Evolutionary conservation across 35 echinoderm and acorn worm species (phyloP).

Genomic region (Acanthaster planci): DNA sequence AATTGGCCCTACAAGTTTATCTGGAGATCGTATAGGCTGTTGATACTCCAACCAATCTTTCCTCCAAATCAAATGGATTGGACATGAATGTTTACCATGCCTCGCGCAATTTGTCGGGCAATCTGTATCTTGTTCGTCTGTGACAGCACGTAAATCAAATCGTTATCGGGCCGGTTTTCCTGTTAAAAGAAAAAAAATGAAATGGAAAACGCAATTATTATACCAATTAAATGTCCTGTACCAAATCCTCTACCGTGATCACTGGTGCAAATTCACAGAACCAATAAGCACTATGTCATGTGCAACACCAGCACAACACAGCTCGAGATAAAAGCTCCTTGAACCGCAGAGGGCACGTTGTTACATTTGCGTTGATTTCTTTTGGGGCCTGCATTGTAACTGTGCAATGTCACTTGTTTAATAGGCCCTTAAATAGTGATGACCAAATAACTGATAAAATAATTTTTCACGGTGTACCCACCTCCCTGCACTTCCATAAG

Average conservation of each 20-base stretch:
- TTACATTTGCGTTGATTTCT: neutral
- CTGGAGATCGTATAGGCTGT: neutral
- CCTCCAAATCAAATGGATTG: neutral
- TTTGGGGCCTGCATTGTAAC: neutral
- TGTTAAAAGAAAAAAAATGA: neutral
- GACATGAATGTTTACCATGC: slow-evolving; percentile 64
- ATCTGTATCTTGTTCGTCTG: slow-evolving; percentile 66
- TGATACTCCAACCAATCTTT: neutral
- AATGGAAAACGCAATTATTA: neutral
- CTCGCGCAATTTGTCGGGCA: slow-evolving; percentile 73
- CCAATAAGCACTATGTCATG: neutral
- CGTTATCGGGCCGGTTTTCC: slow-evolving; percentile 45
- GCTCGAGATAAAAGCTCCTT: too few relatives aligned
- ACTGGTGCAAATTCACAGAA: neutral
- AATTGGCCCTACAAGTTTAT: neutral
- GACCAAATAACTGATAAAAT: neutral
- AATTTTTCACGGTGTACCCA: neutral
- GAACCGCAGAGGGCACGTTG: too few relatives aligned
- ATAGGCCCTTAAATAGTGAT: neutral
- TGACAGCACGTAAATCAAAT: slow-evolving; percentile 58
- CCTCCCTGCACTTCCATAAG: slow-evolving; percentile 77
- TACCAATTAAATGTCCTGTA: neutral
- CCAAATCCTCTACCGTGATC: neutral
- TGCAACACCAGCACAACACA: too few relatives aligned
- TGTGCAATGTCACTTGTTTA: neutral